Evolutionary conservation across 2,888 invertebrate species (phyloP).

Genomic region (Schizaphis graminum): DNA sequence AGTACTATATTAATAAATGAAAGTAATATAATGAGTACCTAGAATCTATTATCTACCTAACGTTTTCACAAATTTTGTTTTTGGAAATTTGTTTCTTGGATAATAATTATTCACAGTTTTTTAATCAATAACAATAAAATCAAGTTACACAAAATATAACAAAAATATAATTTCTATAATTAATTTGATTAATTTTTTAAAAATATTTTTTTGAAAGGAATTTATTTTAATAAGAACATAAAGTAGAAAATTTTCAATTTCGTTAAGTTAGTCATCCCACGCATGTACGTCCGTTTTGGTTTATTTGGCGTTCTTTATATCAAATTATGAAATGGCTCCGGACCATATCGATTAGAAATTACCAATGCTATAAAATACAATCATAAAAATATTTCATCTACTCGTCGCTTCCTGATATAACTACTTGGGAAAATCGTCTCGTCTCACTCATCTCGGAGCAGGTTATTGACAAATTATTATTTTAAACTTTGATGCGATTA

Average conservation of each 20-base stretch:
- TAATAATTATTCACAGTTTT: background rate
- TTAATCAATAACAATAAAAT: too few relatives aligned
- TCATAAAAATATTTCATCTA: background rate
- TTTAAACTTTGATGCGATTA: background rate
- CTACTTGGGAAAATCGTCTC: too few relatives aligned
- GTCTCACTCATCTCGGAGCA: background rate
- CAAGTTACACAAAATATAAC: background rate
- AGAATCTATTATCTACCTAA: background rate
- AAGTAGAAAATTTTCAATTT: background rate
- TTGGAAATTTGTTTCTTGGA: background rate
- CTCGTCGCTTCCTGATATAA: background rate
- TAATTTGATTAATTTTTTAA: background rate
- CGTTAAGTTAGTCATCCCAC: background rate
- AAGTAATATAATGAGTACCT: background rate
- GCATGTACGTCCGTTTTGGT: background rate
- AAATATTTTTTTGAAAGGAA: background rate
- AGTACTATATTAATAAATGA: background rate
- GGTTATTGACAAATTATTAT: background rate
- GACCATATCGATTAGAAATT: background rate
- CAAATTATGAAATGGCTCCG: background rate
- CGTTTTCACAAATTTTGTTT: background rate
- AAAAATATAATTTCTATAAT: background rate
- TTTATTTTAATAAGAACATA: background rate
- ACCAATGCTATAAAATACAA: background rate
- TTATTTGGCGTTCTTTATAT: background rate